These are phyloP conservation scores for Morone saxatilis DNA, from an alignment of 2,113 vertebrate species.

Conservation along the genomic window DNA sequence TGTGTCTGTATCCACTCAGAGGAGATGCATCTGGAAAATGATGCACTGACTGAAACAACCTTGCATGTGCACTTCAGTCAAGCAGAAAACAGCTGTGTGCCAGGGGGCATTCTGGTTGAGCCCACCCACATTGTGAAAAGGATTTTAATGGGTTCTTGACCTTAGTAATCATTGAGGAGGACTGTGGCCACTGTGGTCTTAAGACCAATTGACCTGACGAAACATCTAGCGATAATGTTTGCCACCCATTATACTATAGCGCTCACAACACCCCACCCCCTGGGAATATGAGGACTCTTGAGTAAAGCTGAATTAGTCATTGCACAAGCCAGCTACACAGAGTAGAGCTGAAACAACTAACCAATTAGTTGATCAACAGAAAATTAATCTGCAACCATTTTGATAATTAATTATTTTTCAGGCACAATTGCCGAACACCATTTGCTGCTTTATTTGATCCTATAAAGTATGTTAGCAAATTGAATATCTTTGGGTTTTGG, in stretches of 20 bases:
- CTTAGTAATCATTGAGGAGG: slow-evolving; percentile 60
- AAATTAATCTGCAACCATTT: not conserved
- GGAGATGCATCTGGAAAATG: slow-evolving; percentile 17
- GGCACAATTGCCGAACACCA: not conserved
- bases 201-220: slow-evolving; percentile 59
- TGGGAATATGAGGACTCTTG: too few relatives aligned
- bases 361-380: not conserved
- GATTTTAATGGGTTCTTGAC: slow-evolving; percentile 72
- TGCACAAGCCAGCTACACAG: not conserved
- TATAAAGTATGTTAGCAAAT: not conserved
- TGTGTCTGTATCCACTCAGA: not conserved
- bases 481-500: not conserved
- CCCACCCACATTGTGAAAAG: slow-evolving; percentile 34
- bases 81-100: slow-evolving; percentile 39
- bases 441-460: not conserved
- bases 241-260: slow-evolving; percentile 20
- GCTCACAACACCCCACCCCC: not conserved
- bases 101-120: slow-evolving; percentile 32
- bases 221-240: slow-evolving; percentile 44
- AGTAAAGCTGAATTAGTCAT: not conserved
- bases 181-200: slow-evolving; percentile 35
- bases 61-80: slow-evolving; percentile 38
- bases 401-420: not conserved
- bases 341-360: not conserved
- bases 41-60: slow-evolving; percentile 30